Percentiles rank a stretch among this genome's conserved stretches.
Evolutionary conservation across 92 coral and sea anemone species (phyloP).

Genomic region (Porites evermanni): DNA sequence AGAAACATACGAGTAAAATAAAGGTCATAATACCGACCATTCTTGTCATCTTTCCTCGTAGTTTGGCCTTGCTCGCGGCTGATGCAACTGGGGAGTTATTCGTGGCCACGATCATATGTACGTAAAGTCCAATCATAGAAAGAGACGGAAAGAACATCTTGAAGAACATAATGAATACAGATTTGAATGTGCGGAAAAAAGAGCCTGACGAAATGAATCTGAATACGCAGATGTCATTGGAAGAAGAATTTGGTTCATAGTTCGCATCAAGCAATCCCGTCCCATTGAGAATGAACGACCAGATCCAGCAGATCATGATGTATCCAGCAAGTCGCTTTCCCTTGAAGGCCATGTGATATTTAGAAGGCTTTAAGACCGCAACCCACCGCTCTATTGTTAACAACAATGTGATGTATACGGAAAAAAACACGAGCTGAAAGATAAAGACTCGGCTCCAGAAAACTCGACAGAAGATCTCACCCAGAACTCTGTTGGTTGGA

Average conservation of each 20-base stretch:
- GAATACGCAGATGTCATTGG: constrained; percentile 1
- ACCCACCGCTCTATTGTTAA: constrained; percentile 92
- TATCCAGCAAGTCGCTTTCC: constrained; percentile 55
- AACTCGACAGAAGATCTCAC: constrained; percentile 77
- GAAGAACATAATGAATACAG: neutral
- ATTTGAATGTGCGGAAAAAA: neutral
- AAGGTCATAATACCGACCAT: constrained; percentile 18
- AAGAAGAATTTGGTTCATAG: neutral
- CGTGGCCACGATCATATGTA: constrained; percentile 12
- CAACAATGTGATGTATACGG: constrained; percentile 71
- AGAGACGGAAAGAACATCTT: constrained; percentile 26
- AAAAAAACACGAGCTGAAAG: constrained; percentile 73
- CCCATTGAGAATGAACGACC: constrained; percentile 10
- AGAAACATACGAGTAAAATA: constrained; percentile 12
- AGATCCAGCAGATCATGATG: constrained; percentile 69
- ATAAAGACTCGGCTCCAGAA: constrained; percentile 73
- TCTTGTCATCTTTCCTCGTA: constrained; percentile 28
- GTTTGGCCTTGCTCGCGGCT: constrained; percentile 7
- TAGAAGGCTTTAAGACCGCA: constrained; percentile 75
- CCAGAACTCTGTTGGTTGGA: neutral
- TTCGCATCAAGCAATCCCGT: neutral
- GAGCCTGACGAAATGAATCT: neutral
- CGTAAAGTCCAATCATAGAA: constrained; percentile 4
- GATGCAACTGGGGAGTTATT: neutral
- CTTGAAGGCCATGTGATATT: constrained; percentile 56